These are phyloP conservation scores for Neostethus bicornis DNA, from an alignment of 2,797 vertebrate genomes.

Conservation along the genomic window DNA sequence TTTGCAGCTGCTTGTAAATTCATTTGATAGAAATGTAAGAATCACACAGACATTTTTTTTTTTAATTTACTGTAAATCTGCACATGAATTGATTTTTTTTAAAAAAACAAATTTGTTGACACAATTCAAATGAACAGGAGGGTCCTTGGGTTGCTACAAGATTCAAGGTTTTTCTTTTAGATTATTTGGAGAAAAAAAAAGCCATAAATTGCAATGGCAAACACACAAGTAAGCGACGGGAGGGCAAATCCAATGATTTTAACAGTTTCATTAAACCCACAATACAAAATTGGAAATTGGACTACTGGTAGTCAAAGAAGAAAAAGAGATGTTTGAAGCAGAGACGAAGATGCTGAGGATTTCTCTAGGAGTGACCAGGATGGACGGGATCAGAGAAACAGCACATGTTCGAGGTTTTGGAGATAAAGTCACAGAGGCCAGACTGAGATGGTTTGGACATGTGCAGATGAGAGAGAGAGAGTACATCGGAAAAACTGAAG, in stretches of 20 bases:
- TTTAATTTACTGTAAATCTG: neutral
- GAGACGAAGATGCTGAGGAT: no score
- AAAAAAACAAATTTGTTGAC: neutral
- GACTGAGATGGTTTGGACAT: no score
- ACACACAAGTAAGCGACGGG: neutral
- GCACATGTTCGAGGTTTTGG: no score
- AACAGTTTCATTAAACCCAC: constrained; percentile 29
- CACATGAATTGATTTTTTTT: neutral
- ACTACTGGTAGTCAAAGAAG: no score
- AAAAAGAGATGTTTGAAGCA: no score
- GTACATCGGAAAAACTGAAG: no score
- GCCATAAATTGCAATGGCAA: neutral
- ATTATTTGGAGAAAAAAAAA: neutral
- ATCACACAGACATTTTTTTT: neutral
- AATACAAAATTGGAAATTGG: constrained; percentile 40
- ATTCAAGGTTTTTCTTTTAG: neutral
- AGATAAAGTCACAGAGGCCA: no score
- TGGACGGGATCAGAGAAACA: no score
- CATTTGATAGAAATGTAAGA: neutral
- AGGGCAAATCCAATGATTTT: constrained; percentile 25
- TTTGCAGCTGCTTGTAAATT: neutral
- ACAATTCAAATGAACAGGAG: neutral
- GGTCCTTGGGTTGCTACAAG: neutral
- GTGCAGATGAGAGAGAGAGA: no score
- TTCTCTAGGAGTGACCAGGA: no score